These are phyloP conservation scores for Cavia aperea DNA, from an alignment of 2,113 vertebrate species.

Conservation along the genomic window DNA sequence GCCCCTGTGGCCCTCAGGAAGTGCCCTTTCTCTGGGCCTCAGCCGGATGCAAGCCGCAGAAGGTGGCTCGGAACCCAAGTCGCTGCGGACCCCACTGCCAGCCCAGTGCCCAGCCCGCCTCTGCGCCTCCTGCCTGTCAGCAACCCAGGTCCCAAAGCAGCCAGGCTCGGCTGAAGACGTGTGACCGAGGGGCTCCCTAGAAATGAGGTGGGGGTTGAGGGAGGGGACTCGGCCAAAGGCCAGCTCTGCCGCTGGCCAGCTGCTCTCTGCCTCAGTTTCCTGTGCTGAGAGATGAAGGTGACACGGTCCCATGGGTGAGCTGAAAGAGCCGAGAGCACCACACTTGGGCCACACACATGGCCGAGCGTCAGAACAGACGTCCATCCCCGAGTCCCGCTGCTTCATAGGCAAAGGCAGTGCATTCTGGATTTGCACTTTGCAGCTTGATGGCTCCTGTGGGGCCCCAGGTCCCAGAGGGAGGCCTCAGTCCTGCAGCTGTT, in stretches of 20 bases:
- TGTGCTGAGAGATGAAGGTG: not conserved
- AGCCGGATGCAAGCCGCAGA: not conserved
- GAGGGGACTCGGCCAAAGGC: no score
- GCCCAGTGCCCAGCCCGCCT: not conserved
- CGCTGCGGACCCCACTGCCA: not conserved
- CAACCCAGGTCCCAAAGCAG: no score
- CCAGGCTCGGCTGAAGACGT: not conserved
- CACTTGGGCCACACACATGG: not conserved
- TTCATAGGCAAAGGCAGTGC: not conserved
- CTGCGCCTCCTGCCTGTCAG: not conserved
- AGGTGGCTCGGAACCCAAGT: accelerated
- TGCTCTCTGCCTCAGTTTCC: not conserved
- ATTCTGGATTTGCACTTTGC: not conserved
- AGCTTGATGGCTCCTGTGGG: not conserved
- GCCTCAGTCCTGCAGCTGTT: not conserved
- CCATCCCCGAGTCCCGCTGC: not conserved
- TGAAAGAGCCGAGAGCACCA: not conserved
- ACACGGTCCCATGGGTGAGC: accelerated
- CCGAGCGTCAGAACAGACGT: accelerated
- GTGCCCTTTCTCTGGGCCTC: not conserved
- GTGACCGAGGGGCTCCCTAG: not conserved
- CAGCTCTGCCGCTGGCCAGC: not conserved
- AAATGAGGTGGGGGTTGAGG: not conserved
- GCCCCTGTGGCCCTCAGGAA: not conserved
- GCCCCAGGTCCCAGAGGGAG: not conserved